These are phyloP conservation scores for Halcyon chelicuti DNA, from an alignment of 2,797 vertebrate genomes.

Conservation along the genomic window DNA sequence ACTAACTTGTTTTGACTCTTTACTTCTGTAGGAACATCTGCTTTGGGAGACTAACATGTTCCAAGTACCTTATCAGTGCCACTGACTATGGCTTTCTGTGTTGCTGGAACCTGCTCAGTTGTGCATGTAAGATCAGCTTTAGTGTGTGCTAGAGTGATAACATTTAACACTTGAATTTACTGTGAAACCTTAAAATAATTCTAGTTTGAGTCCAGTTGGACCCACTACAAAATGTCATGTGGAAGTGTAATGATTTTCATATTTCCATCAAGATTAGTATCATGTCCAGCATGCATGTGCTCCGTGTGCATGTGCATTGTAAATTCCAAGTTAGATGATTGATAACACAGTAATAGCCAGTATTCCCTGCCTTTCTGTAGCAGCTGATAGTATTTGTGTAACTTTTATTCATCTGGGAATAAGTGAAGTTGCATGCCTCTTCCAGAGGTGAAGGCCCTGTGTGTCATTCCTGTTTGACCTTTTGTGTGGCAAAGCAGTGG, in stretches of 20 bases:
- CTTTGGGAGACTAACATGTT: slow-evolving; percentile 90
- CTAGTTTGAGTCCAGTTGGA: not conserved
- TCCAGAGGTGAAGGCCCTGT: not conserved
- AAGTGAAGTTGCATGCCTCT: not conserved
- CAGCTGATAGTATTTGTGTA: not conserved
- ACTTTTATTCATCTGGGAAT: not conserved
- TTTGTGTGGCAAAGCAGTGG: not conserved
- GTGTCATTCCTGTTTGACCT: not conserved
- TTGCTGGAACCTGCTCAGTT: slow-evolving; percentile 98
- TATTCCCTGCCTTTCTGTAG: not conserved
- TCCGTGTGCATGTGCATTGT: not conserved
- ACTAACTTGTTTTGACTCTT: slow-evolving; percentile 19
- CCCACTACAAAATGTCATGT: not conserved
- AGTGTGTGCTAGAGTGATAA: not conserved
- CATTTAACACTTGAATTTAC: not conserved
- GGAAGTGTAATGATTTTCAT: not conserved
- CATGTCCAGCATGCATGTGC: not conserved
- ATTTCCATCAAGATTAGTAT: not conserved
- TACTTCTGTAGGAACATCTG: slow-evolving; percentile 87
- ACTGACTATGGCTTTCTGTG: slow-evolving; percentile 86
- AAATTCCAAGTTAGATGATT: not conserved
- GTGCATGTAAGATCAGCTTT: slow-evolving; percentile 84
- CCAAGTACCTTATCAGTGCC: slow-evolving; percentile 91
- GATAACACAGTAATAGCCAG: not conserved
- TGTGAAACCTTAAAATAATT: not conserved